Base-by-base conservation (phyloP, 92 coral and sea anemone species). In the Metridium senile region DNA sequence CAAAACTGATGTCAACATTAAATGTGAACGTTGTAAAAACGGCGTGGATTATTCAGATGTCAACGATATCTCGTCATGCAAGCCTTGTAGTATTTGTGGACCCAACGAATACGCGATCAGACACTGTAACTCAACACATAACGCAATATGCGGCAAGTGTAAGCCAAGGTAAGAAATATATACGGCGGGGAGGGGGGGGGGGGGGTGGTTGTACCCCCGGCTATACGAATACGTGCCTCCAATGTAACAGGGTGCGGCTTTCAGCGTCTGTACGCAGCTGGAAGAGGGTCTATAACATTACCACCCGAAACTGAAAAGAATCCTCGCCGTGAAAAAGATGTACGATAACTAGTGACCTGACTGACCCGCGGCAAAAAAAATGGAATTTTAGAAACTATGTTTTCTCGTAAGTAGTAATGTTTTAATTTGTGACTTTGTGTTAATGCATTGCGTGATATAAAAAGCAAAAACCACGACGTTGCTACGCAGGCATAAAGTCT, bases 121-220 rank as follows among this genome's bases (percentile, higher is more conserved):
- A 65, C 66, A 66, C 21, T 90, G 96, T 71, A 83, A 91, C 20
- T 76, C 43, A 33, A 73, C 88, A 20, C 80, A 69, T 66, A 84
- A 90, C 74, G 73, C 89, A 1, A 58, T 71, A 43, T 90, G 96
- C 57, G 96, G 91, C 33, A 83, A 86, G 62, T 90, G 96, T 62
- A 81, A 80, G 31, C 84, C 51, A 51, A 89, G 96, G 96, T 90
- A 74, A 86, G 90, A 34, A 9, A 20, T n/a, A 16, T 9, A 0
- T 26, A n/a, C n/a, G n/a, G n/a, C n/a, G n/a, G n/a, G n/a, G n/a
- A n/a, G n/a, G n/a, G n/a, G n/a, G n/a, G n/a, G n/a, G n/a, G 39
- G 30, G 25, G 4, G 59, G 59, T 3, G 9, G 59, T 54, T 10
- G 23, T 54, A n/a, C n/a, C n/a, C n/a, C n/a, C n/a, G n/a, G n/a